These are phyloP conservation scores for Heliconius nattereri DNA, from an alignment of 1,140 invertebrate genomes.

Conservation along the genomic window DNA sequence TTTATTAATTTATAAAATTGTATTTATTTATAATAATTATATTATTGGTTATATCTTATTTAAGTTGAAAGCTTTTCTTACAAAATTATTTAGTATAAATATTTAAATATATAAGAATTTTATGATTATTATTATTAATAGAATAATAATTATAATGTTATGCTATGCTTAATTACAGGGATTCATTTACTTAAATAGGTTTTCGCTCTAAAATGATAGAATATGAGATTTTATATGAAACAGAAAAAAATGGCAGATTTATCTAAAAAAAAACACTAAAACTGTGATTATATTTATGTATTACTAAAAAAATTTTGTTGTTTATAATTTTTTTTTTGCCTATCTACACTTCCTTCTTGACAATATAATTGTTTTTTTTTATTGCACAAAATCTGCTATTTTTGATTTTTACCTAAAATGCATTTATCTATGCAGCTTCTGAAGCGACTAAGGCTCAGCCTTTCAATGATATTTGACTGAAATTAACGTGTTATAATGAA, in stretches of 20 bases:
- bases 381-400: background rate
- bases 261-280: background rate
- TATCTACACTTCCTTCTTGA: background rate
- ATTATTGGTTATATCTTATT: background rate
- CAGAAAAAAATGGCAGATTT: background rate
- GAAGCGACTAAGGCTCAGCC: constrained; percentile 8
- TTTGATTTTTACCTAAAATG: background rate
- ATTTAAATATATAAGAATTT: constrained; percentile 7
- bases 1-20: background rate
- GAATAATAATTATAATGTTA: background rate
- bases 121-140: background rate
- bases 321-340: background rate
- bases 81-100: background rate
- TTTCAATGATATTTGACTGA: constrained; percentile 4
- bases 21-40: background rate
- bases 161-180: constrained; percentile 31
- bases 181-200: constrained; percentile 23
- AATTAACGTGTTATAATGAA: background rate
- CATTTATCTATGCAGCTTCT: constrained; percentile 12
- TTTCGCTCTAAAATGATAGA: constrained; percentile 35
- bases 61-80: background rate
- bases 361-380: background rate
- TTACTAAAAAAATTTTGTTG: background rate
- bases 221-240: background rate
- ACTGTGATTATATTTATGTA: constrained; percentile 10